Evolutionary conservation across 2,888 invertebrate genomes (phyloP).

Genomic region (Tillus elongatus): DNA sequence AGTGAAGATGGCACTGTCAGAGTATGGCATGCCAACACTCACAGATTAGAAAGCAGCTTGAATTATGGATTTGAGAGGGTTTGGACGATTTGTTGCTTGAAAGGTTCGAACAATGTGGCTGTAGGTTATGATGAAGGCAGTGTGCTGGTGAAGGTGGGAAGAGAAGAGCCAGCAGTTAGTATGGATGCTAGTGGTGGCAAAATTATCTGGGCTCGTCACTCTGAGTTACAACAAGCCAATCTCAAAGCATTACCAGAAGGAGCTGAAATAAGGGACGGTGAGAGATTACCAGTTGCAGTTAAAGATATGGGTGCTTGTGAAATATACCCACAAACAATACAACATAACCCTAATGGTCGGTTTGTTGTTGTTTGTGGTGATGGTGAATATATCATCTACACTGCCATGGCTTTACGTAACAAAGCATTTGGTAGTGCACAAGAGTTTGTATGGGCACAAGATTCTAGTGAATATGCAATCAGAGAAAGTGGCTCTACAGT

Average conservation of each 20-base stretch:
- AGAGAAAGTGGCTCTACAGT: slow-evolving; percentile 80
- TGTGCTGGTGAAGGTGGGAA: slow-evolving; percentile 80
- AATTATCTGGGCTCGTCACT: slow-evolving; percentile 98
- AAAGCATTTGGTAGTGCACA: slow-evolving; percentile 98
- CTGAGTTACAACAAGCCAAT: slow-evolving; percentile 95
- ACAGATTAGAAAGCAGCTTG: slow-evolving; percentile 88
- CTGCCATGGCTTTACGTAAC: slow-evolving; percentile 96
- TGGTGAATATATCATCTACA: slow-evolving; percentile 99
- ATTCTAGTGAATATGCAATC: slow-evolving; percentile 87
- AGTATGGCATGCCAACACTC: slow-evolving; percentile 98
- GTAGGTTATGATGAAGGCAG: slow-evolving; percentile 93
- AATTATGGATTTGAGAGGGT: slow-evolving; percentile 98
- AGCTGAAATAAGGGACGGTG: slow-evolving; percentile 79
- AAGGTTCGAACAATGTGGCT: slow-evolving; percentile 93
- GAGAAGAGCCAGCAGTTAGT: slow-evolving; percentile 97
- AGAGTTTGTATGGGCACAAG: slow-evolving; percentile 98
- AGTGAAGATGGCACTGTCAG: slow-evolving; percentile 97
- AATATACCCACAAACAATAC: slow-evolving; percentile 96
- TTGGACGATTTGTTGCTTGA: slow-evolving; percentile 91
- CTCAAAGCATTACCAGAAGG: slow-evolving; percentile 73
- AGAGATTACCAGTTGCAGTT: slow-evolving; percentile 83
- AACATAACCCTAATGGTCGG: slow-evolving; percentile 95
- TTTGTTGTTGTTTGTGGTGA: slow-evolving; percentile 96
- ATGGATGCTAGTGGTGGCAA: slow-evolving; percentile 99
- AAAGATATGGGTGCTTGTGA: slow-evolving; percentile 99